phyloP scores from a whole-genome alignment of 2,113 vertebrate genomes.

The Xiphophorus couchianus region DNA sequence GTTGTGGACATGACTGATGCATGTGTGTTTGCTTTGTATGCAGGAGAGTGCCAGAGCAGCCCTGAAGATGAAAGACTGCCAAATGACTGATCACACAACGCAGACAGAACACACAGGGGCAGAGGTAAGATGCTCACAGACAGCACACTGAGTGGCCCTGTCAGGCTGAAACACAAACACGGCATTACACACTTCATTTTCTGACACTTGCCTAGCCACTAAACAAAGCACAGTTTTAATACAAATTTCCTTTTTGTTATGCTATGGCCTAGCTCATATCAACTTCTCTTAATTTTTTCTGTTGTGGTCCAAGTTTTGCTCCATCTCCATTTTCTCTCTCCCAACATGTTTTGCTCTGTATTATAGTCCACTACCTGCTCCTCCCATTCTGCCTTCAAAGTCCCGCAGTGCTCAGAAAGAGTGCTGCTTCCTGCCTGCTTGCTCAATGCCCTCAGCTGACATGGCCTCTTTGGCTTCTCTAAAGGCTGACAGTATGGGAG shows the following conservation, averaged over 20 bases:
- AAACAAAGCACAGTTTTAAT: conserved; percentile 2
- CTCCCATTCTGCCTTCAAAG: conserved; percentile 28
- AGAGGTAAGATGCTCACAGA: conserved; percentile 86
- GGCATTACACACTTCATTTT: conserved; percentile 5
- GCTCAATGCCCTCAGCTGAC: conserved; percentile 52
- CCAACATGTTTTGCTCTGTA: conserved; percentile 41
- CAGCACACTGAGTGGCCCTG: conserved; percentile 11
- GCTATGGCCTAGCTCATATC: neutral
- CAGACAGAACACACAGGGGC: conserved; percentile 90
- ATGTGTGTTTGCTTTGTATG: conserved; percentile 69
- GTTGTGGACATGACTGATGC: conserved; percentile 41
- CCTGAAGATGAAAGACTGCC: conserved; percentile 85
- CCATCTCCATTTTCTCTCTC: conserved; percentile 31
- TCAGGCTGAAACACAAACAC: conserved; percentile 21
- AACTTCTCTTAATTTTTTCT: conserved; percentile 15
- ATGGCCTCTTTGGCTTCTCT: conserved; percentile 64
- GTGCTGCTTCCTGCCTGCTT: conserved; percentile 45
- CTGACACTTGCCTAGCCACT: neutral
- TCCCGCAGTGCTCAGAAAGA: conserved; percentile 34
- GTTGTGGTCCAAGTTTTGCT: conserved; percentile 25
- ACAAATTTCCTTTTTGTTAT: conserved; percentile 1
- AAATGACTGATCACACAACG: conserved; percentile 91
- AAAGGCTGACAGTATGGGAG: conserved; percentile 73
- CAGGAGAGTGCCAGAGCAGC: conserved; percentile 89
- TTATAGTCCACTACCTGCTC: conserved; percentile 46